phyloP scores from a whole-genome alignment of 1,140 invertebrate species.

The Drosophila sp. region DNA sequence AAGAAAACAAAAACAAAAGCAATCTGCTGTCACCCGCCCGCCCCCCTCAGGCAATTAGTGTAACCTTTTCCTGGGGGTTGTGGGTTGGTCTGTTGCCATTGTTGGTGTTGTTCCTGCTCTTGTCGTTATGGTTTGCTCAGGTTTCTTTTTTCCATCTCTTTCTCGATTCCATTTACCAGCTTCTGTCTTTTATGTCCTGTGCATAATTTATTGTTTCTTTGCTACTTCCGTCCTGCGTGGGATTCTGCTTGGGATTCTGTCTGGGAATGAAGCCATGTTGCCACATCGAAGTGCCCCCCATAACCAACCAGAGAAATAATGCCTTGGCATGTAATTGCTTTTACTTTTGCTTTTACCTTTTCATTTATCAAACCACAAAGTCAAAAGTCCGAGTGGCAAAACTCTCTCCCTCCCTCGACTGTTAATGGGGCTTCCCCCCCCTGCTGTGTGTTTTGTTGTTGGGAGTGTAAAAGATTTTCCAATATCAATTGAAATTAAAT shows the following conservation, averaged over 20 bases:
- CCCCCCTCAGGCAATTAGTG: slow-evolving; percentile 68
- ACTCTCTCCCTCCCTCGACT: neutral
- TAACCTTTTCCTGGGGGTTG: slow-evolving; percentile 27
- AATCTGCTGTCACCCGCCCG: slow-evolving; percentile 57
- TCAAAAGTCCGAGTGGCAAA: slow-evolving; percentile 47
- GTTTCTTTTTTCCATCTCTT: slow-evolving; percentile 17
- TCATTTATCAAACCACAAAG: slow-evolving; percentile 48
- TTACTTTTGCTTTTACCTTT: slow-evolving; percentile 44
- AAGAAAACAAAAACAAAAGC: slow-evolving; percentile 55
- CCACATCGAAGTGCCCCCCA: neutral
- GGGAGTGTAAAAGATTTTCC: slow-evolving; percentile 47
- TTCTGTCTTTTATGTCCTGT: slow-evolving; percentile 71
- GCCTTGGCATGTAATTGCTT: slow-evolving; percentile 66
- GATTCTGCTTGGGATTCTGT: slow-evolving; percentile 41
- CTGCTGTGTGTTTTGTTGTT: slow-evolving; percentile 50
- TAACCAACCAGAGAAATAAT: slow-evolving; percentile 57
- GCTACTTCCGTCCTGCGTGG: slow-evolving; percentile 2
- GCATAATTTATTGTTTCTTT: slow-evolving; percentile 75
- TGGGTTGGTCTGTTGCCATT: slow-evolving; percentile 30
- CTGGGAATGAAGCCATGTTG: slow-evolving; percentile 61
- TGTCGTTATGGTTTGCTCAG: slow-evolving; percentile 33
- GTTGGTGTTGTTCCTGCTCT: slow-evolving; percentile 33
- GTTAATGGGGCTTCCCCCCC: slow-evolving; percentile 70
- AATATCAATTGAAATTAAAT: slow-evolving; percentile 77
- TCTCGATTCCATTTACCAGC: slow-evolving; percentile 15